phyloP scores from a whole-genome alignment of 2,888 invertebrate species.

The Pandemis corylana region DNA sequence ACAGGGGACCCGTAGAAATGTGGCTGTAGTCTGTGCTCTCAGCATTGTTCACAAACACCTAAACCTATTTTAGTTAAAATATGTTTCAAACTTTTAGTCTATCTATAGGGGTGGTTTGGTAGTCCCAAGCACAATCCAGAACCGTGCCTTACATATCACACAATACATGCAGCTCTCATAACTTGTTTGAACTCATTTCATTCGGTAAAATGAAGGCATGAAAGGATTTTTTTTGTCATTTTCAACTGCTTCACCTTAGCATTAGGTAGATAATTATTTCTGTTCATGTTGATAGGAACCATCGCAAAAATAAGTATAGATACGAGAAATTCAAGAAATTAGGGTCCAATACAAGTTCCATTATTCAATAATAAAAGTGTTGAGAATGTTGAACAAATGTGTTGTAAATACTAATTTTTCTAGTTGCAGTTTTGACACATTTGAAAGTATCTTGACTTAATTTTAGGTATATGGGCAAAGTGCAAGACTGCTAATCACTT shows the following conservation, averaged over 20 bases:
- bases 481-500: background rate
- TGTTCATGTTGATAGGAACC: background rate
- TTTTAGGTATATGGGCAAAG: conserved; percentile 3
- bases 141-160: conserved; percentile 1
- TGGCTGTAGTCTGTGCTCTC: background rate
- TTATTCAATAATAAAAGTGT: conserved; percentile 13
- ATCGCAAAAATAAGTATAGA: background rate
- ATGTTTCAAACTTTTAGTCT: background rate
- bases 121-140: background rate
- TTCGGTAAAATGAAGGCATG: background rate
- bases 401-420: background rate
- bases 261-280: background rate
- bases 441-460: background rate
- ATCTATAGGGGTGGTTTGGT: background rate
- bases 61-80: background rate
- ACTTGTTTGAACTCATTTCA: background rate
- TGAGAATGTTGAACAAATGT: background rate
- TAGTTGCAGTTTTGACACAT: conserved; percentile 9
- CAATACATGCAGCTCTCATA: background rate
- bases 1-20: no score
- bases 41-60: background rate
- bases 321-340: conserved; percentile 5
- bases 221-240: background rate
- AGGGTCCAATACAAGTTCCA: conserved; percentile 31
- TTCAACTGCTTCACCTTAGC: background rate